Evolutionary conservation across 1,140 invertebrate species (phyloP).

Genomic region (Agrypnia vestita): DNA sequence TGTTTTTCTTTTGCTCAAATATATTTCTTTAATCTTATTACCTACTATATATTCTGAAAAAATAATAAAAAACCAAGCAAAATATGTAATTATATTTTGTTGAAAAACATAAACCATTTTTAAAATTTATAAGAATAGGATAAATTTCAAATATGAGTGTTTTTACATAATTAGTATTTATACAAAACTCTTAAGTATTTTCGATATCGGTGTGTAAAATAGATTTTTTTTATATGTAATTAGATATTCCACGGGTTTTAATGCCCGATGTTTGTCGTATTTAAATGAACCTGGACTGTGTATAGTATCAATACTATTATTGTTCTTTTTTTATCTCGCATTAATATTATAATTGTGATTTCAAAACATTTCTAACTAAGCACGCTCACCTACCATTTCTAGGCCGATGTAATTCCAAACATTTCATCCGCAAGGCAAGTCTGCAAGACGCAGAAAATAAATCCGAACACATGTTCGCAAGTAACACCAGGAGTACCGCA

Average conservation of each 20-base stretch:
- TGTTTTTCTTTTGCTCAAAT: constrained; percentile 38
- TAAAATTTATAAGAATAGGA: constrained; percentile 41
- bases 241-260: constrained; percentile 15
- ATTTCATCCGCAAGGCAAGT: no score
- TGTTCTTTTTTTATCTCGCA: no score
- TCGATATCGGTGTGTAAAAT: constrained; percentile 59
- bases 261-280: constrained; percentile 18
- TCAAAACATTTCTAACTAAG: no score
- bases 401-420: no score
- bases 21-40: background rate
- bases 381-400: no score
- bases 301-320: background rate
- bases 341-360: no score
- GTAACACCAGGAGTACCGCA: no score
- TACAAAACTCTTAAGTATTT: constrained; percentile 59
- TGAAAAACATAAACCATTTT: constrained; percentile 16
- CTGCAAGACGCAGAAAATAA: no score
- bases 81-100: constrained; percentile 36
- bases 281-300: background rate
- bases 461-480: no score
- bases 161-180: constrained; percentile 58
- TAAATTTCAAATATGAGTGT: constrained; percentile 58
- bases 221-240: constrained; percentile 55
- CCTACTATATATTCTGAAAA: constrained; percentile 6
- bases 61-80: background rate